phyloP scores from a whole-genome alignment of 53 echinoderm and acorn worm genomes.

The Stichopus horrens region DNA sequence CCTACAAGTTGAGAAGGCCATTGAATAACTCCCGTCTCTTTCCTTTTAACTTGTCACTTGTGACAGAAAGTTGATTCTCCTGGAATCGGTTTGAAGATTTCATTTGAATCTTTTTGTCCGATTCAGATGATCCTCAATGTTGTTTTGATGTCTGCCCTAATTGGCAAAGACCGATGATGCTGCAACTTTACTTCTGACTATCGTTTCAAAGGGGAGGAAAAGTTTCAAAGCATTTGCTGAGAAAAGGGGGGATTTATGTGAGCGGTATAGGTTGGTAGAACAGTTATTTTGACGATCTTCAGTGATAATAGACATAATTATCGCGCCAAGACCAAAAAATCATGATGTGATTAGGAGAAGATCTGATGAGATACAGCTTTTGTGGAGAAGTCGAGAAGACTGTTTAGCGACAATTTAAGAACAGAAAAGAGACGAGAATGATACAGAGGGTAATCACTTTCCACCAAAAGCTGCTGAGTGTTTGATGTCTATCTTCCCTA shows the following conservation, averaged over 20 bases:
- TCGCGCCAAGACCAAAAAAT: not conserved
- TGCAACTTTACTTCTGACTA: not conserved
- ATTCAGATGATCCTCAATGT: not conserved
- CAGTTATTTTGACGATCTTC: not conserved
- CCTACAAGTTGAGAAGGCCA: too few species aligned
- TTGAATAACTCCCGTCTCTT: not conserved
- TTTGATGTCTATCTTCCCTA: too few species aligned
- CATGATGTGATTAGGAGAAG: constrained; percentile 21
- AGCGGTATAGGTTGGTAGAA: not conserved
- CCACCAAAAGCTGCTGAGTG: too few species aligned
- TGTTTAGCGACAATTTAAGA: too few species aligned
- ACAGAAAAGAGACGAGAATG: too few species aligned
- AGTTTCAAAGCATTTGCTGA: not conserved
- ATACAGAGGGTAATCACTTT: too few species aligned
- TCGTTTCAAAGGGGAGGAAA: not conserved
- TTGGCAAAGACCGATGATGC: not conserved
- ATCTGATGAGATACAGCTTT: not conserved
- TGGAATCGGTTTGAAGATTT: not conserved
- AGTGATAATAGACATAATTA: not conserved
- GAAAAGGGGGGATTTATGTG: not conserved
- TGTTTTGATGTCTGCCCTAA: not conserved
- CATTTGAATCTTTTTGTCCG: not conserved
- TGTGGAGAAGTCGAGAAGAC: too few species aligned
- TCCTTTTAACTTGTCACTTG: not conserved
- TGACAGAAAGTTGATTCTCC: not conserved